Conservation (phyloP, 2,888 invertebrate species). For the Ornithoptera alexandrae region DNA sequence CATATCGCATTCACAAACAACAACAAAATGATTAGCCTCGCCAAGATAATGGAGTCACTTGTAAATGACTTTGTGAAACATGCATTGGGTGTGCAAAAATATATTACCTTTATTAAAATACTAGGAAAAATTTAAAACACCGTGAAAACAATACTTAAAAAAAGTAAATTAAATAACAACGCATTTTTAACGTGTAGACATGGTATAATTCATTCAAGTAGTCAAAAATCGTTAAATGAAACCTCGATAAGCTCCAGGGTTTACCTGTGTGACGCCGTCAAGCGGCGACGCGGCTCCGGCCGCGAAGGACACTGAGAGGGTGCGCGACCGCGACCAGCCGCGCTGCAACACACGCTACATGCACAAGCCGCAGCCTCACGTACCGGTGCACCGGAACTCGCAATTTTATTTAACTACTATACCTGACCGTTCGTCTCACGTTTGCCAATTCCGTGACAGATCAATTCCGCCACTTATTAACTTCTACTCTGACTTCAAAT, state of each 20-base stretch:
- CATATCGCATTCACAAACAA: neutral
- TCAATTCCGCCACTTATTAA: no score
- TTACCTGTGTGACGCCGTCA: conserved; percentile 84
- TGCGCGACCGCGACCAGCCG: conserved; percentile 93
- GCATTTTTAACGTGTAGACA: neutral
- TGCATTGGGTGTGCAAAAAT: neutral
- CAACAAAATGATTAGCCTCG: neutral
- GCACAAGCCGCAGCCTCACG: conserved; percentile 37
- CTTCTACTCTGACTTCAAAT: neutral
- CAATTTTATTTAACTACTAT: neutral
- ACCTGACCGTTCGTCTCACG: neutral
- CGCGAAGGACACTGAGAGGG: conserved; percentile 92
- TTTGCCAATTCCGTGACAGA: neutral
- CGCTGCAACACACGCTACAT: conserved; percentile 87
- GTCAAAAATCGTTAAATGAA: neutral
- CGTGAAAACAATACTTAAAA: no score
- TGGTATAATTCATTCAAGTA: neutral
- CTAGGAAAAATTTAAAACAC: no score
- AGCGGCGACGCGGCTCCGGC: conserved; percentile 88
- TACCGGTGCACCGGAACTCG: conserved; percentile 45
- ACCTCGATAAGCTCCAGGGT: neutral
- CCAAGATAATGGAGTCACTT: neutral
- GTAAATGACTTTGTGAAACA: neutral
- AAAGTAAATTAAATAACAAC: no score
- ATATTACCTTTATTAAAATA: neutral